These are phyloP conservation scores for Ypsolopha scabrella DNA, from an alignment of 2,888 invertebrate species.

Conservation along the genomic window DNA sequence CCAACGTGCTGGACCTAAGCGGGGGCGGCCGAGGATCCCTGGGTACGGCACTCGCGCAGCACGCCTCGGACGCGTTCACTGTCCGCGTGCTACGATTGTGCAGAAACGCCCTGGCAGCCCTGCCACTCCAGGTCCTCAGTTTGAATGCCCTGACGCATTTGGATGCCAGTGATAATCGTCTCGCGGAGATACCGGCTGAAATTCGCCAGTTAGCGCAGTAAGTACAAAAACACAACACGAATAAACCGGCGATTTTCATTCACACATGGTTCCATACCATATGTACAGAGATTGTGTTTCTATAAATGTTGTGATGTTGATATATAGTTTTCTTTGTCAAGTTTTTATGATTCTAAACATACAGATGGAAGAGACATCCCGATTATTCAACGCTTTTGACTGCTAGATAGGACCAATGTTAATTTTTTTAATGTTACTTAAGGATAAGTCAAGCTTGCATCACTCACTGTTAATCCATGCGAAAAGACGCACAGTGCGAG, in stretches of 20 bases:
- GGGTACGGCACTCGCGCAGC: constrained; percentile 40
- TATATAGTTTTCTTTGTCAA: neutral
- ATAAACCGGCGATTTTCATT: too few relatives aligned
- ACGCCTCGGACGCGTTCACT: constrained; percentile 42
- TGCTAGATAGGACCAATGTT: too few relatives aligned
- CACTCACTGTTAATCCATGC: too few relatives aligned
- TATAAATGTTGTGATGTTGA: neutral
- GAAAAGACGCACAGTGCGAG: too few relatives aligned
- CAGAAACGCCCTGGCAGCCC: constrained; percentile 68
- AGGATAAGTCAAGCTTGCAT: too few relatives aligned
- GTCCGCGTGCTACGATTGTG: constrained; percentile 43
- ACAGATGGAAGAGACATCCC: too few relatives aligned
- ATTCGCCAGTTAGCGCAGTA: constrained; percentile 65
- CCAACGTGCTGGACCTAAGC: constrained; percentile 52
- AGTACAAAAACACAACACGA: constrained; percentile 18
- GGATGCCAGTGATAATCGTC: constrained; percentile 77
- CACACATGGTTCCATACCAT: too few relatives aligned
- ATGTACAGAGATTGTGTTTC: too few relatives aligned
- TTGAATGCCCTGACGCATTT: constrained; percentile 73
- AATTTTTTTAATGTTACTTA: too few relatives aligned
- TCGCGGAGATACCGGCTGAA: constrained; percentile 73
- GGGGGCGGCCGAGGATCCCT: constrained; percentile 46
- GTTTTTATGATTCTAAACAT: too few relatives aligned
- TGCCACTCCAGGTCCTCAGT: constrained; percentile 73
- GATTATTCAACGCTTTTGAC: too few relatives aligned